phyloP scores from a whole-genome alignment of 1,140 invertebrate genomes.

The Drosophila sechellia region DNA sequence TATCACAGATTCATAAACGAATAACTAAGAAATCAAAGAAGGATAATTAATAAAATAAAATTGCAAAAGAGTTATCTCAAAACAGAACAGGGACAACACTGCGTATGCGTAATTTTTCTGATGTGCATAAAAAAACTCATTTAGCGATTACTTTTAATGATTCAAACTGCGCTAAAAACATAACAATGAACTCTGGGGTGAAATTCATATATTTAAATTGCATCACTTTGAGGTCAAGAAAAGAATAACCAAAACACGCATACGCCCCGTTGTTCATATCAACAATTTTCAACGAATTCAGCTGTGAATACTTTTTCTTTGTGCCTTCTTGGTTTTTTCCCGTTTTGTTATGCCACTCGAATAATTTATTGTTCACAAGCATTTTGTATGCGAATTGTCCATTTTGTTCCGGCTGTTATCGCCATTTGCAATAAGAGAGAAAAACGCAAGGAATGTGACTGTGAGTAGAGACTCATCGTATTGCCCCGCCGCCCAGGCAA shows the following conservation, averaged over 20 bases:
- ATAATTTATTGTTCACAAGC: constrained; percentile 35
- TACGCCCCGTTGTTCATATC: background rate
- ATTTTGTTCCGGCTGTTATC: constrained; percentile 41
- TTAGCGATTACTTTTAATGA: background rate
- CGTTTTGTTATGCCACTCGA: constrained; percentile 29
- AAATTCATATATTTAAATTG: background rate
- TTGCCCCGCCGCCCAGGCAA: constrained; percentile 14
- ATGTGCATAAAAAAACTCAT: background rate
- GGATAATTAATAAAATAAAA: too few relatives aligned
- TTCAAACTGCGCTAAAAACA: too few relatives aligned
- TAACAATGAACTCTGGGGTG: too few relatives aligned
- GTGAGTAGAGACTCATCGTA: constrained; percentile 29
- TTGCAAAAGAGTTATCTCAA: too few relatives aligned
- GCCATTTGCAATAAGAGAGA: constrained; percentile 42
- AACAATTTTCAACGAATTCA: constrained; percentile 4
- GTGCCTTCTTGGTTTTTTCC: constrained; percentile 1
- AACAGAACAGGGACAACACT: background rate
- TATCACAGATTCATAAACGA: too few relatives aligned
- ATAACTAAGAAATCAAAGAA: too few relatives aligned
- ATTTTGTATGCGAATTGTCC: constrained; percentile 31
- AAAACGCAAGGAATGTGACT: constrained; percentile 35
- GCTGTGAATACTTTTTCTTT: background rate
- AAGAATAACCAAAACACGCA: background rate
- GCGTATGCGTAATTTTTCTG: constrained; percentile 1
- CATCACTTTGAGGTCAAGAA: background rate